Evolutionary conservation across 2,113 vertebrate genomes (phyloP), one percentile per base, ranked within the genome.

Genomic region (Hemiscyllium ocellatum): DNA sequence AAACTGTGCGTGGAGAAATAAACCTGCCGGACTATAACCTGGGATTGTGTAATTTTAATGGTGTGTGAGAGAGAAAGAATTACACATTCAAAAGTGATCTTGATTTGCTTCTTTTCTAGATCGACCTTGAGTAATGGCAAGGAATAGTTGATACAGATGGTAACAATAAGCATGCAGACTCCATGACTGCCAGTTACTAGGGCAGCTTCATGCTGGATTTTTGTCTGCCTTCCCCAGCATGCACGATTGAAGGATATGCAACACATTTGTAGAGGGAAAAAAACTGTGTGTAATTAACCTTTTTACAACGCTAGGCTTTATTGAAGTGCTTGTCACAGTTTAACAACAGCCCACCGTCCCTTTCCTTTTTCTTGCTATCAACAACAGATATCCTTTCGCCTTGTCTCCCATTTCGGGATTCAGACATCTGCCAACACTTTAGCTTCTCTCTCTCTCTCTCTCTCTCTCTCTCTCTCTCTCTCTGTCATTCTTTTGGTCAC

Each of bases 141-240:
- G 10, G 42, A 47, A 47, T 50, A 72, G 69, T 95, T 95, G 94
- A 95, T 68, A 95, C 94, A 95, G 69, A 52, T 95, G 93, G 93
- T 70, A 95, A 42, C 68, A 95, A 95, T 95, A 70, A 95, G 68
- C 66, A 70, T 24, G 93, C 93, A 70, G 66, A 94, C 86, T 10
- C 61, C 89, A 93, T 93, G 89, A 93, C 89, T 66, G 89, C 89
- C 89, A 93, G 61, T 93, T 66, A 22, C 89, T 66, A 15, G 6
- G 89, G 56, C 89, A 91, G 89, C n/a, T 19, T 66, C 61, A 93
- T 22, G 89, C 37, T 3, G 93, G 37, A 95, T 29, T 42, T 29
- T 4, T 8, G n/a, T 37, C 52, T 94, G 15, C 66, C 8, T 42
- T 69, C 42, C 37, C 65, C n/a, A 68, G 33, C 61, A 69, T 69